Conservation (phyloP, 2,888 invertebrate genomes). For the Mactromeris polynyma region DNA sequence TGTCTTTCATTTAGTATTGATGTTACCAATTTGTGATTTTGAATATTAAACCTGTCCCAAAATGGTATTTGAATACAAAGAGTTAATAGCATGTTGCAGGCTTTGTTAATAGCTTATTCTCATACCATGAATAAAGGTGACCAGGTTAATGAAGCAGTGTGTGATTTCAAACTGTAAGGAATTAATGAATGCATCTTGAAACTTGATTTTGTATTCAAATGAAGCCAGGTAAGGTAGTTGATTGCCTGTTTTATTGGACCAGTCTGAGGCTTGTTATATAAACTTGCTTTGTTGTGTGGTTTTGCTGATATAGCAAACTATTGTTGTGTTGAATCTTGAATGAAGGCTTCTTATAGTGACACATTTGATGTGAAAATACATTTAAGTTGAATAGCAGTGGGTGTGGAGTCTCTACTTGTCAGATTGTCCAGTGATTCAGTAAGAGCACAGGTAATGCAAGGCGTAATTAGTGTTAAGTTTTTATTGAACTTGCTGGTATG, state of each 20-base stretch:
- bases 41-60: conserved; percentile 4
- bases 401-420: too few relatives aligned
- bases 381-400: too few relatives aligned
- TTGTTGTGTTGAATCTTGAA: background rate
- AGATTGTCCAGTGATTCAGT: too few relatives aligned
- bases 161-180: background rate
- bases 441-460: too few relatives aligned
- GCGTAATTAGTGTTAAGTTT: too few relatives aligned
- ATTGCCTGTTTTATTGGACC: too few relatives aligned
- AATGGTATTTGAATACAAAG: background rate
- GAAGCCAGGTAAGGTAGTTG: background rate
- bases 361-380: background rate
- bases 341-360: background rate
- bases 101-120: background rate
- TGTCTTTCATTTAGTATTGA: background rate
- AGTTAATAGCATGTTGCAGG: background rate
- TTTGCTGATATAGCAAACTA: background rate
- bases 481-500: too few relatives aligned
- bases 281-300: background rate
- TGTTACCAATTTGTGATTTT: background rate
- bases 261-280: too few relatives aligned
- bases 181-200: background rate
- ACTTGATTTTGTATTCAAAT: background rate
- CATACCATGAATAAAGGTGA: background rate
- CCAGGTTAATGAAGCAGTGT: background rate